Conservation (phyloP, 2,113 vertebrate genomes). For the Empidonax alnorum region DNA sequence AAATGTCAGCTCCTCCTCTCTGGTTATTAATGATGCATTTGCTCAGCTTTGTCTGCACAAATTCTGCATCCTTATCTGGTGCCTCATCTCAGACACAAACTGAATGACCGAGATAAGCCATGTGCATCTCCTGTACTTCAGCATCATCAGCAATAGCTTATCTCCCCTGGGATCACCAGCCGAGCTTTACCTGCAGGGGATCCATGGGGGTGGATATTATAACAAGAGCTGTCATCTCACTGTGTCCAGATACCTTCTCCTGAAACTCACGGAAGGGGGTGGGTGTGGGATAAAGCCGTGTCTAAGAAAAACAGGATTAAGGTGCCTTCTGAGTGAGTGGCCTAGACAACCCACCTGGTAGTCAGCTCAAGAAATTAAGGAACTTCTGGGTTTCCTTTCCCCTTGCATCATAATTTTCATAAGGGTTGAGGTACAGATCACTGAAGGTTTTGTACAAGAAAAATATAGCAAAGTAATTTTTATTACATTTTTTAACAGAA, state of each 20-base stretch:
- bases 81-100: constrained; percentile 49
- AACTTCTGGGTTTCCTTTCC: neutral
- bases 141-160: constrained; percentile 60
- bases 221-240: neutral
- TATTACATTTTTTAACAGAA: neutral
- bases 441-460: neutral
- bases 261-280: neutral
- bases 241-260: neutral
- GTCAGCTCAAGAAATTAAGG: neutral
- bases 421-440: neutral
- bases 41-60: constrained; percentile 29
- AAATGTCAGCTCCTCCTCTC: constrained; percentile 65
- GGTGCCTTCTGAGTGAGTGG: neutral
- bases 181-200: constrained; percentile 19
- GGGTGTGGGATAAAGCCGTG: neutral
- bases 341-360: neutral
- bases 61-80: constrained; percentile 53
- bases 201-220: neutral
- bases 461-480: neutral
- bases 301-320: neutral
- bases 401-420: neutral
- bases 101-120: constrained; percentile 28
- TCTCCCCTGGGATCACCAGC: constrained; percentile 44
- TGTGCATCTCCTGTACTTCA: constrained; percentile 35
- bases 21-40: constrained; percentile 51